Base-by-base conservation (phyloP, 2,888 invertebrate species). In the Callyntrura guangdongensis region DNA sequence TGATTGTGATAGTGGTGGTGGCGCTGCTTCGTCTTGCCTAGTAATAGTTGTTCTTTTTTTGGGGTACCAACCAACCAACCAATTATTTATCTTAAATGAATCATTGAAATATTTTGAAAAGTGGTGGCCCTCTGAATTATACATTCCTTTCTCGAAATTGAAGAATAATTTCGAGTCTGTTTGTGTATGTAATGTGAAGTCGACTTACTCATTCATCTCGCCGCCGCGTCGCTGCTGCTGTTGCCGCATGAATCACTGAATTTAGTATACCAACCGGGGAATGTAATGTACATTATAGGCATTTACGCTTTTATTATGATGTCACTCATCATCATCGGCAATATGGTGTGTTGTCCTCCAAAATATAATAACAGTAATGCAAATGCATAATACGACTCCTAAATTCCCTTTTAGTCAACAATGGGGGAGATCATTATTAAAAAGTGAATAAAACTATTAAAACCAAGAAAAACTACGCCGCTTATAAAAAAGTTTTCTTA, bases 241-340 rank as follows among this genome's bases (percentile, higher is more conserved):
- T 4, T 47, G 49, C 69, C 6, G 81, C 69, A 79, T 85, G 79
- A 89, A 89, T 89, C 89, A 83, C 83, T 88, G 67, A 67, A 67
- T 67, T 27, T 27, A 27, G 67, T 67, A 67, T 36, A 36, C 6
- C 36, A 2, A 36, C 36, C 36, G 36, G 6, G 6, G 36, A 36
- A 36, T 36, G 36, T n/a, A n/a, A 61, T 14, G n/a, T 20, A 17
- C 9, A 61, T 61, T 2, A n/a, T 53, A 53, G 12, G 53, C 53
- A 53, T n/a, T 12, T 67, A 20, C 5, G 14, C n/a, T 89, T 88
- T 72, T 89, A 84, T 89, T 89, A 89, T 89, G 89, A 89, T 77
- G 84, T 89, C 84, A 89, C 89, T 89, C 77, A 47, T 53, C 69
- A 72, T 72, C 45, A 77, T 77, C 77, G 22, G 53, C 77, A 77